Evolutionary conservation across 2,113 vertebrate species (phyloP).

Genomic region (Vicugna pacos): DNA sequence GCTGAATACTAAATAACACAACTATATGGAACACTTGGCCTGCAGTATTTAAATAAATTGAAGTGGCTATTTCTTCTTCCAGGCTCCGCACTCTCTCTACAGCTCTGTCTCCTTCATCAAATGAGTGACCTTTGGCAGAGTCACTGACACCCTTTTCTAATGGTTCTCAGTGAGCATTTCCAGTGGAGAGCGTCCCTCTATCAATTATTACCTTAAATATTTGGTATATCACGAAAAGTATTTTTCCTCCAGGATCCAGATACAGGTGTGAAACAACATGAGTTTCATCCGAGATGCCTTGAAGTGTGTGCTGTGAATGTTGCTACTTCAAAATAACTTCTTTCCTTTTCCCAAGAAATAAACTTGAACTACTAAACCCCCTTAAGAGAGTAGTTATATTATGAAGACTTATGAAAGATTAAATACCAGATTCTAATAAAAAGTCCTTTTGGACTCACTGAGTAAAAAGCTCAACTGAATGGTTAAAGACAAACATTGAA

Average conservation of each 20-base stretch:
- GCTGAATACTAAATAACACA: not conserved
- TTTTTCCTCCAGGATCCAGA: not conserved
- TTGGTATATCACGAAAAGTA: not conserved
- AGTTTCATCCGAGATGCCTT: not conserved
- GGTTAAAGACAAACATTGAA: not conserved
- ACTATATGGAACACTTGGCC: not conserved
- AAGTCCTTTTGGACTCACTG: not conserved
- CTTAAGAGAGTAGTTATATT: not conserved
- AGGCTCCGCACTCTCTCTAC: not conserved
- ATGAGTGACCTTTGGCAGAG: not conserved
- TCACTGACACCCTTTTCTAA: not conserved
- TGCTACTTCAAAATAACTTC: not conserved
- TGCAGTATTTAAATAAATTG: not conserved
- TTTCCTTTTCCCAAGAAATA: not conserved
- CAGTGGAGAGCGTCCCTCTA: not conserved
- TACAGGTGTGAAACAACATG: not conserved
- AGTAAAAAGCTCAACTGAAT: not conserved
- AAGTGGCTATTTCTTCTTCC: not conserved
- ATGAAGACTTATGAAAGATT: not conserved
- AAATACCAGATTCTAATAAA: not conserved
- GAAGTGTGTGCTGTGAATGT: not conserved
- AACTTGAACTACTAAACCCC: not conserved
- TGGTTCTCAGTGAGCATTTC: not conserved
- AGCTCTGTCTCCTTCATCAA: not conserved
- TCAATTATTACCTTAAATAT: not conserved